These are phyloP conservation scores for Limosa lapponica DNA, from an alignment of 2,797 vertebrate genomes.

Conservation along the genomic window DNA sequence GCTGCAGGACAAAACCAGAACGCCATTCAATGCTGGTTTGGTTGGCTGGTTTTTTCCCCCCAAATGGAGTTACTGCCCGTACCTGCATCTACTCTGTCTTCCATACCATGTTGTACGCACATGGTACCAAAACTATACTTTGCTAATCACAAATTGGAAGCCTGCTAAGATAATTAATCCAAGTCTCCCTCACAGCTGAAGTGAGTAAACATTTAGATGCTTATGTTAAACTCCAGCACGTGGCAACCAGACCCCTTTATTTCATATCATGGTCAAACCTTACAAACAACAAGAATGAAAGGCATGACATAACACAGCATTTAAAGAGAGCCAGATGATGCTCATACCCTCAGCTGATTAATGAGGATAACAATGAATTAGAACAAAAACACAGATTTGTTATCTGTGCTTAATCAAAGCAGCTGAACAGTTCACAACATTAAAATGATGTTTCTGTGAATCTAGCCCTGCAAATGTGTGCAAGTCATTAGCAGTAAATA, in stretches of 20 bases:
- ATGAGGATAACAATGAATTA: conserved; percentile 20
- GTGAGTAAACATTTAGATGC: not conserved
- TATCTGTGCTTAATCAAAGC: not conserved
- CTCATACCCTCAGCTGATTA: conserved; percentile 16
- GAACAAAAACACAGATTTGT: not conserved
- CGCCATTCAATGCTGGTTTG: not conserved
- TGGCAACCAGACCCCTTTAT: conserved; percentile 31
- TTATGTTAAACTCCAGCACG: conserved; percentile 6
- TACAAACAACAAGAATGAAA: not conserved
- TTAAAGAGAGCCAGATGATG: conserved; percentile 32
- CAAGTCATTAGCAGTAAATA: not conserved
- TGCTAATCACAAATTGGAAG: not conserved
- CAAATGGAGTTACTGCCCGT: not conserved
- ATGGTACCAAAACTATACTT: not conserved
- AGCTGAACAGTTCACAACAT: conserved; percentile 5
- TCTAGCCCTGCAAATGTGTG: not conserved
- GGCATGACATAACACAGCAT: not conserved
- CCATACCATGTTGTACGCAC: not conserved
- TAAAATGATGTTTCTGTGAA: not conserved
- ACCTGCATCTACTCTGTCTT: not conserved
- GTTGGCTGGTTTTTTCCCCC: not conserved
- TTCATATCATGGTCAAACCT: not conserved
- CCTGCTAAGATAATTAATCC: not conserved
- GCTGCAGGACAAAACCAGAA: not conserved
- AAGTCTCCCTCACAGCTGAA: not conserved